Evolutionary conservation across 2,797 vertebrate genomes (phyloP), one percentile per base, ranked within the genome.

Genomic region (Cynodonichthys magdalenae): DNA sequence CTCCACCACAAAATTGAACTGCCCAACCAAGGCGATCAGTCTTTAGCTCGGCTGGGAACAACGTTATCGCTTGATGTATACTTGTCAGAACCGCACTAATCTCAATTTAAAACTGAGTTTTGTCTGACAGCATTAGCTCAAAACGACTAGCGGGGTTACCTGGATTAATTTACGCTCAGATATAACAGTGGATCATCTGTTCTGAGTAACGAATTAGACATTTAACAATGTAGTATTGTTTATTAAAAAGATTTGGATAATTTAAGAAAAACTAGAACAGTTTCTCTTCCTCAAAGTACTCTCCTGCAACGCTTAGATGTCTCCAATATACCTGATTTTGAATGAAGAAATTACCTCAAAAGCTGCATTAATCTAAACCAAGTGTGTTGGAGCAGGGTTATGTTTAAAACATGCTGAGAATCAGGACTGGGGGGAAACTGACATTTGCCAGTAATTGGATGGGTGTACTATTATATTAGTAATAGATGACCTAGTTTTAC

Each of bases 11-110:
- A 24, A 24, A 24, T 24, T 24, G 3, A 24, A 2, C 24, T 2
- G 24, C 24, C 24, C 24, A 24, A 24, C 6, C 51, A 19, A 18
- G 3, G 5, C 2, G 53, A 39, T 6, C 36, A 69, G 15, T n/a
- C 0, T 0, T 9, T 44, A 15, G 3, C 27, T 52, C 0, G 1
- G 1, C 4, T 51, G 5, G 11, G 3, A 14, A 57, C 8, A 17
- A 36, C 10, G 11, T 36, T 31, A 50, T 61, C 50, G 54, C 2
- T 9, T n/a, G 62, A 0, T 19, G 2, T 6, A 39, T 17, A 17
- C 6, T 7, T 11, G 2, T 3, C 0, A 18, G 4, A 53, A 24
- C 0, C n/a, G 0, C 5, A 4, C 15, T 3, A 5, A 8, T 36
- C 3, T 27, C 18, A 0, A 27, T 1, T 24, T 6, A 47, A n/a